phyloP scores from a whole-genome alignment of 2,797 vertebrate genomes.

The Champsocephalus esox region DNA sequence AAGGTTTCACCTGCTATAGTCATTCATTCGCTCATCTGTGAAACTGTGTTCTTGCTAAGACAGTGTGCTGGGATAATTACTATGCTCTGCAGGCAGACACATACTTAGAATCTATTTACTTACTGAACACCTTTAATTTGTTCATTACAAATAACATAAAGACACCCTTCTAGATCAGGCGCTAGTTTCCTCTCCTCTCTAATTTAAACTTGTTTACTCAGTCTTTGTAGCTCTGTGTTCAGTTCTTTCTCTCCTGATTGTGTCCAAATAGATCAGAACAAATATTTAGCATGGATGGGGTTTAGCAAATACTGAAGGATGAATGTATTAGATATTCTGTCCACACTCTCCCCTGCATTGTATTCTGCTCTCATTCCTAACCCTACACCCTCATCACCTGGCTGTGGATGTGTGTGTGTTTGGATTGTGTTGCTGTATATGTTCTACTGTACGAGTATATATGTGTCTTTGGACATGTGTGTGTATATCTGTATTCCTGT shows the following conservation, averaged over 20 bases:
- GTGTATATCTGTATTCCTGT: neutral
- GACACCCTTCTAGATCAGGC: neutral
- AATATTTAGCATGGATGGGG: constrained; percentile 16
- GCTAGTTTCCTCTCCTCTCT: neutral
- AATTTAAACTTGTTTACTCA: constrained; percentile 18
- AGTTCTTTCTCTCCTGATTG: constrained; percentile 12
- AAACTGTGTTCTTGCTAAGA: constrained; percentile 8
- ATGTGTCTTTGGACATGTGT: constrained; percentile 1
- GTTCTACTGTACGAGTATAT: neutral
- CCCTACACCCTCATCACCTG: constrained; percentile 27
- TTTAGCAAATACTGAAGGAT: constrained; percentile 16
- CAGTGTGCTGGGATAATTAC: constrained; percentile 17
- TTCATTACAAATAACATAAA: constrained; percentile 35
- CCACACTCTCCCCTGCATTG: constrained; percentile 18
- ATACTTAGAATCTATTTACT: constrained; percentile 26
- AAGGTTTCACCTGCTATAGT: neutral
- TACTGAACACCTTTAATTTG: constrained; percentile 36
- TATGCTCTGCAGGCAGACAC: constrained; percentile 9
- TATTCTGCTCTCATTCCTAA: constrained; percentile 18
- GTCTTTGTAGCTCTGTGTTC: constrained; percentile 5
- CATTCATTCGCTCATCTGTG: neutral
- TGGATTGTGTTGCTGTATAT: neutral
- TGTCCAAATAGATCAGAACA: neutral
- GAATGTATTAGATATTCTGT: constrained; percentile 35
- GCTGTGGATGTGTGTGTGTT: constrained; percentile 19